phyloP scores from a whole-genome alignment of 2,797 vertebrate species.

The Chelmon rostratus region DNA sequence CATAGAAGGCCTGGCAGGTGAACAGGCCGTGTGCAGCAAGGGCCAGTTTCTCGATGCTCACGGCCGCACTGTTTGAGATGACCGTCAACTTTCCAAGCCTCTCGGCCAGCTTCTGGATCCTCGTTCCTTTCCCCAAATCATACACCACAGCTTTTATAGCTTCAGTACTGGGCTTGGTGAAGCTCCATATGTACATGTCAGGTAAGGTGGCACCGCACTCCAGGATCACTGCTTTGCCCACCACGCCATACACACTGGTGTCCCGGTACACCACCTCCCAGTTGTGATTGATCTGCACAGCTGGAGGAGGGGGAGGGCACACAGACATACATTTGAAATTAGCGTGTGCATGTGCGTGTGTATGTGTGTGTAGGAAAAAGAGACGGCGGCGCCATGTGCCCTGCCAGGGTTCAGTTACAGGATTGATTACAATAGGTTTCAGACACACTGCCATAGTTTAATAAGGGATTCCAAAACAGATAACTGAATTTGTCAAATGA shows the following conservation, averaged over 20 bases:
- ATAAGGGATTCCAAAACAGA: constrained; percentile 29
- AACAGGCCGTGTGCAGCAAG: constrained; percentile 88
- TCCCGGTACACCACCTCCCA: constrained; percentile 81
- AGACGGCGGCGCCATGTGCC: constrained; percentile 67
- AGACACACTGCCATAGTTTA: constrained; percentile 31
- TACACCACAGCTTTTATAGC: constrained; percentile 83
- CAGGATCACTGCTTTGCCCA: constrained; percentile 86
- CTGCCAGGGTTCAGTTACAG: constrained; percentile 70
- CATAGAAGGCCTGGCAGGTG: constrained; percentile 92
- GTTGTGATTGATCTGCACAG: constrained; percentile 72
- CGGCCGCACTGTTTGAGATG: constrained; percentile 83
- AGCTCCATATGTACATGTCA: constrained; percentile 91
- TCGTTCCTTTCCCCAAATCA: constrained; percentile 83
- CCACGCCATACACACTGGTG: constrained; percentile 82
- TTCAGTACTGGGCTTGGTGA: constrained; percentile 83
- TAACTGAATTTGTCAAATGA: constrained; percentile 11
- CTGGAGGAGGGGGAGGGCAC: constrained; percentile 65
- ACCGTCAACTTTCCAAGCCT: constrained; percentile 86
- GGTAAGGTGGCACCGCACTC: constrained; percentile 83
- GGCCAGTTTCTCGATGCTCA: constrained; percentile 89
- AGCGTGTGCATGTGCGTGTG: constrained; percentile 10
- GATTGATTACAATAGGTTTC: constrained; percentile 68
- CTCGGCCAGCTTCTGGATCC: constrained; percentile 81
- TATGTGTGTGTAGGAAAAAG: constrained; percentile 43
- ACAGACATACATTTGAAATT: constrained; percentile 30